phyloP scores from a whole-genome alignment of 2,113 vertebrate species.

The Tetrax tetrax region DNA sequence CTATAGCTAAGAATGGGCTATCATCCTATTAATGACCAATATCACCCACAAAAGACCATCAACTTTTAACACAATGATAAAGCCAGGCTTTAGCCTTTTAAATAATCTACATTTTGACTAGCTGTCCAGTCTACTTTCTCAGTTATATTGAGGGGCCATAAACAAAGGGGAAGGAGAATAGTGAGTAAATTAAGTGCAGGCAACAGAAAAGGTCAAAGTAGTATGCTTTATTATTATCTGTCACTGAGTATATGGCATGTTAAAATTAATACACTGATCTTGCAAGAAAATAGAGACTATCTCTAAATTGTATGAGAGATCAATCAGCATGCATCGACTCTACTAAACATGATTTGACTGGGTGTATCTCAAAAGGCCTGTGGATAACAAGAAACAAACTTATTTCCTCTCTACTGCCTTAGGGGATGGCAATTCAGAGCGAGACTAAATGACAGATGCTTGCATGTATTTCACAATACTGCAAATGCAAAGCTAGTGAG shows the following conservation, averaged over 20 bases:
- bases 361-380: neutral
- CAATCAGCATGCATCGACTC: neutral
- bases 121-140: neutral
- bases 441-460: neutral
- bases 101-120: constrained; percentile 15
- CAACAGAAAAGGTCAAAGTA: constrained; percentile 36
- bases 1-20: neutral
- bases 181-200: constrained; percentile 21
- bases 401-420: neutral
- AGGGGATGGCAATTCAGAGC: neutral
- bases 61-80: neutral
- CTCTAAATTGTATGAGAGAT: neutral
- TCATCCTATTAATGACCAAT: neutral
- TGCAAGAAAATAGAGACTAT: constrained; percentile 41
- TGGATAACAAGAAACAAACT: neutral
- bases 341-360: neutral
- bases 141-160: neutral
- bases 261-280: constrained; percentile 5
- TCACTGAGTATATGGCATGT: neutral
- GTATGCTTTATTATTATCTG: constrained; percentile 19
- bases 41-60: neutral
- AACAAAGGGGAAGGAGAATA: neutral
- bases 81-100: neutral
- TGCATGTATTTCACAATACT: neutral
- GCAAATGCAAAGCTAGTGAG: neutral